phyloP scores from a whole-genome alignment of 2,888 invertebrate genomes.

The Xanthorhoe designata region DNA sequence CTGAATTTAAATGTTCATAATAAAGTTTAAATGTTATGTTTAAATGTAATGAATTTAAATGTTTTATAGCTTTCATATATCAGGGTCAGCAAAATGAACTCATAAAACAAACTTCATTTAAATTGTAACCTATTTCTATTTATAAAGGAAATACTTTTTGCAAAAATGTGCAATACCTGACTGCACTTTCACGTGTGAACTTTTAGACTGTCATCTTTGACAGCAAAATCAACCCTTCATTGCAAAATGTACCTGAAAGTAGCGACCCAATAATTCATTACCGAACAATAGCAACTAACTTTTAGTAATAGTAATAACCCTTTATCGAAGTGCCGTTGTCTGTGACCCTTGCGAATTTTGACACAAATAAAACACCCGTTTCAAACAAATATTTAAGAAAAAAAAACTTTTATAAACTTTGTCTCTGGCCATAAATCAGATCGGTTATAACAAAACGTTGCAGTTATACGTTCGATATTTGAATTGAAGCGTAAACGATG shows the following conservation, averaged over 20 bases:
- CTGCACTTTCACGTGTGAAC: slow-evolving; percentile 80
- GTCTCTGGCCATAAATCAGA: slow-evolving; percentile 82
- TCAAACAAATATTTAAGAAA: slow-evolving; percentile 79
- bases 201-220: slow-evolving; percentile 74
- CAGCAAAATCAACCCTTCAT: slow-evolving; percentile 76
- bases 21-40: too few relatives aligned
- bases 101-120: not conserved
- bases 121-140: not conserved
- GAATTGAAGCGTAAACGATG: slow-evolving; percentile 76
- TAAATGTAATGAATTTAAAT: too few relatives aligned
- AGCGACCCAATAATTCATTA: slow-evolving; percentile 85
- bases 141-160: not conserved
- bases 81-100: too few relatives aligned
- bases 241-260: slow-evolving; percentile 84
- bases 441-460: slow-evolving; percentile 73
- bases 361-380: slow-evolving; percentile 85
- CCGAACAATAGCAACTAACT: slow-evolving; percentile 79
- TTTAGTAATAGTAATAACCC: slow-evolving; percentile 83
- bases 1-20: too few relatives aligned
- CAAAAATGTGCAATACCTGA: slow-evolving; percentile 58
- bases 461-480: slow-evolving; percentile 70
- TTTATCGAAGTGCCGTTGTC: slow-evolving; percentile 72
- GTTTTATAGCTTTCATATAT: too few relatives aligned
- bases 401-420: slow-evolving; percentile 75
- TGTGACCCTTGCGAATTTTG: slow-evolving; percentile 80